Percentiles rank a stretch among this genome's conserved stretches.
These are phyloP conservation scores for Cichlasoma orientale DNA, from an alignment of 2,797 vertebrate species.

Conservation along the genomic window DNA sequence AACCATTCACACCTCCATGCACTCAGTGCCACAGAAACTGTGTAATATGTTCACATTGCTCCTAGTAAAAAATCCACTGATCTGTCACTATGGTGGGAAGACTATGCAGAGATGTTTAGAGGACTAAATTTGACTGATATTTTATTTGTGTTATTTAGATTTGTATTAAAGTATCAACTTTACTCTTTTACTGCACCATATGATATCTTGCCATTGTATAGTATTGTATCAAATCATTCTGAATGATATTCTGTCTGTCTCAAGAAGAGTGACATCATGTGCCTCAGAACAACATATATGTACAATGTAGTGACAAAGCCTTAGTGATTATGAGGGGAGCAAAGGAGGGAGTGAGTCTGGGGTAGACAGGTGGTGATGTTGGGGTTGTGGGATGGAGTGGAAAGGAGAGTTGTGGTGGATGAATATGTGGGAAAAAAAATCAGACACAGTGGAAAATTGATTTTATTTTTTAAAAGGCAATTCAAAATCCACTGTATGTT, in stretches of 20 bases:
- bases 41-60: not conserved
- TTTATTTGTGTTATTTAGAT: not conserved
- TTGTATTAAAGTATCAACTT: not conserved
- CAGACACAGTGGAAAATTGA: rapidly evolving
- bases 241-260: not conserved
- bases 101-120: not conserved
- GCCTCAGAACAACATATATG: not conserved
- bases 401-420: not conserved
- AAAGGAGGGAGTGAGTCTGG: not conserved
- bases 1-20: not conserved
- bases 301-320: not conserved
- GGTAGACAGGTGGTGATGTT: not conserved
- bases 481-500: not conserved
- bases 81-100: not conserved
- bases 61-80: not conserved
- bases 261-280: not conserved
- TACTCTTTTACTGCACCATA: not conserved
- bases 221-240: not conserved
- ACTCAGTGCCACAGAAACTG: not conserved
- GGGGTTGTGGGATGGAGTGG: not conserved
- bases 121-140: not conserved
- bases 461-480: not conserved
- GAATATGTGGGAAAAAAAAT: not conserved
- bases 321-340: not conserved
- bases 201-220: rapidly evolving